Conservation (phyloP, 2,888 invertebrate genomes). For the Thera britannica region DNA sequence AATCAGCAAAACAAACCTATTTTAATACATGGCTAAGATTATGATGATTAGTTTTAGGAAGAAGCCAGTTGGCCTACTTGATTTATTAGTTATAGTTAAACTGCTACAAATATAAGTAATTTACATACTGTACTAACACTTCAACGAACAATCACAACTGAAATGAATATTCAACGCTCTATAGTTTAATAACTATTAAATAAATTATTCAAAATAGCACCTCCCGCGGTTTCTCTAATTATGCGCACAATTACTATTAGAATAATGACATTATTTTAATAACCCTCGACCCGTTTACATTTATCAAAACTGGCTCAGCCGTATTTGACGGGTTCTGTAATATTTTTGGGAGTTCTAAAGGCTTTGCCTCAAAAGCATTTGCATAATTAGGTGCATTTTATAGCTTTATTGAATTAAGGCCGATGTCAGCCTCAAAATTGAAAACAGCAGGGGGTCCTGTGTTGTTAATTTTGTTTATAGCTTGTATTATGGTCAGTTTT, state of each 20-base stretch:
- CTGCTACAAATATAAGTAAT: neutral
- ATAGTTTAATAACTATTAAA: slow-evolving; percentile 41
- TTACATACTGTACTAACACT: slow-evolving; percentile 25
- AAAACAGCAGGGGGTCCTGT: slow-evolving; percentile 80
- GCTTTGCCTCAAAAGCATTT: slow-evolving; percentile 80
- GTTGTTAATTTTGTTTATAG: slow-evolving; percentile 85
- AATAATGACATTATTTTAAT: slow-evolving; percentile 69
- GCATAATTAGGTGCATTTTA: slow-evolving; percentile 86
- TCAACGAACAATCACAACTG: slow-evolving; percentile 36
- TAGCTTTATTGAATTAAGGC: slow-evolving; percentile 85
- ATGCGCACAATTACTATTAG: slow-evolving; percentile 64
- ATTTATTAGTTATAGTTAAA: too few species aligned
- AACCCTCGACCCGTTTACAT: slow-evolving; percentile 57
- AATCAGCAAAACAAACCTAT: too few species aligned
- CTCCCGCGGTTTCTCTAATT: slow-evolving; percentile 61
- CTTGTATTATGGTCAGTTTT: slow-evolving; percentile 80
- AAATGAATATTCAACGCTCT: slow-evolving; percentile 33
- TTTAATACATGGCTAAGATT: too few species aligned
- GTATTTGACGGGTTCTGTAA: slow-evolving; percentile 71
- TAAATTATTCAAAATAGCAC: slow-evolving; percentile 49
- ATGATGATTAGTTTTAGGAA: too few species aligned
- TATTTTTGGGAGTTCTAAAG: slow-evolving; percentile 73
- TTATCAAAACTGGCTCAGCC: slow-evolving; percentile 71
- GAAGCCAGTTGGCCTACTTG: too few species aligned
- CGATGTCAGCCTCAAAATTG: slow-evolving; percentile 84